Conservation (phyloP, 2,888 invertebrate genomes). For the Dorcus parallelipipedus region DNA sequence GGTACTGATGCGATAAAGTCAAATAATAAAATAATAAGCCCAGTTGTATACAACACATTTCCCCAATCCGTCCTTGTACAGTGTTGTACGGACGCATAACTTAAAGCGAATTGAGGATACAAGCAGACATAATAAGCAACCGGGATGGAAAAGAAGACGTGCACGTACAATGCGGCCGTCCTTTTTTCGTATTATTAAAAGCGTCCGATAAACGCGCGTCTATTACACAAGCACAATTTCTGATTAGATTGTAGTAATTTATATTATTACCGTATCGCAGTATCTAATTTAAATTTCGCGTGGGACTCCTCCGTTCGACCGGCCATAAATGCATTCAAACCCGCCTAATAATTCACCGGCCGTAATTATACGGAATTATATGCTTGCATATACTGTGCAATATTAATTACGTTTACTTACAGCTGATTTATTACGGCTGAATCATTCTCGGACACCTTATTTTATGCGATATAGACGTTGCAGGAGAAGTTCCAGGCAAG, state of each 20-base stretch:
- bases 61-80: too few species aligned
- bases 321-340: not conserved
- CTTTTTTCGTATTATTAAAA: not conserved
- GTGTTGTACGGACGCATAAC: too few species aligned
- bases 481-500: too few species aligned
- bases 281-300: not conserved
- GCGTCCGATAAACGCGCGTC: not conserved
- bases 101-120: too few species aligned
- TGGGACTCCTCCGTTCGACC: not conserved
- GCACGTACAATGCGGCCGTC: too few species aligned
- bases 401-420: constrained; percentile 1
- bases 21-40: too few species aligned
- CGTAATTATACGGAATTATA: constrained; percentile 3
- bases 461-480: not conserved
- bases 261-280: not conserved
- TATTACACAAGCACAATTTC: not conserved
- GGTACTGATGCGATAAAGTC: too few species aligned
- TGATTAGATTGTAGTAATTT: not conserved
- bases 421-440: not conserved
- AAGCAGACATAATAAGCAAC: too few species aligned
- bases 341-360: not conserved
- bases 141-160: too few species aligned
- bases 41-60: too few species aligned
- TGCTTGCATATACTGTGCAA: not conserved
- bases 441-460: not conserved